Evolutionary conservation across 2,888 invertebrate species (phyloP).

Genomic region (Endotricha flammealis): DNA sequence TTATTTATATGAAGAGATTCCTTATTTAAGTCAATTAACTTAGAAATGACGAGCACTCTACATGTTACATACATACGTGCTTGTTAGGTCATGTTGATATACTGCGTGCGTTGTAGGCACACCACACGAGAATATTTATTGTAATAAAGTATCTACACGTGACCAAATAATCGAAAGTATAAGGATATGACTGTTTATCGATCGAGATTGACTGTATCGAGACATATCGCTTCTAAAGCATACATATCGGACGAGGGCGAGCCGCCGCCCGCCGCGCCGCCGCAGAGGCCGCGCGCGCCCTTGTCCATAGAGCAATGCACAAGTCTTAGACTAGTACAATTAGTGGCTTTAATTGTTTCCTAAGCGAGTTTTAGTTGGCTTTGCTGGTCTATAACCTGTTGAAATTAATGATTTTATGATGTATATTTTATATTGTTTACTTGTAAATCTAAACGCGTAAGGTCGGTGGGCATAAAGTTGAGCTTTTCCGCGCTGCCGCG

Average conservation of each 20-base stretch:
- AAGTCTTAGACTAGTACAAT: conserved; percentile 14
- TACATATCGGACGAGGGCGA: too few relatives aligned
- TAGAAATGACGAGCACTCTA: conserved; percentile 40
- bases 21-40: conserved; percentile 76
- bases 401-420: conserved; percentile 1
- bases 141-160: conserved; percentile 11
- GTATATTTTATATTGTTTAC: conserved; percentile 4
- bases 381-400: conserved; percentile 11
- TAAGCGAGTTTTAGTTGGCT: conserved; percentile 11
- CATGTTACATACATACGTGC: conserved; percentile 33
- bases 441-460: conserved; percentile 1
- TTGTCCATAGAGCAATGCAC: not conserved
- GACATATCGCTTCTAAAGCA: conserved; percentile 29
- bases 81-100: conserved; percentile 31
- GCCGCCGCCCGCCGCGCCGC: too few relatives aligned
- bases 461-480: not conserved
- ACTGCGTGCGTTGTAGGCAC: conserved; percentile 17
- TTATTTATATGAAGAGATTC: conserved; percentile 61
- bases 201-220: conserved; percentile 13
- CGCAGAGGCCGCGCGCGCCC: too few relatives aligned
- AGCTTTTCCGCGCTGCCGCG: too few relatives aligned
- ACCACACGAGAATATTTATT: conserved; percentile 11
- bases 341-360: conserved; percentile 20
- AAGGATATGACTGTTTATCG: conserved; percentile 12
- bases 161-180: conserved; percentile 21